These are phyloP conservation scores for Mesochorus sp. DNA, from an alignment of 2,888 invertebrate genomes.

Conservation along the genomic window DNA sequence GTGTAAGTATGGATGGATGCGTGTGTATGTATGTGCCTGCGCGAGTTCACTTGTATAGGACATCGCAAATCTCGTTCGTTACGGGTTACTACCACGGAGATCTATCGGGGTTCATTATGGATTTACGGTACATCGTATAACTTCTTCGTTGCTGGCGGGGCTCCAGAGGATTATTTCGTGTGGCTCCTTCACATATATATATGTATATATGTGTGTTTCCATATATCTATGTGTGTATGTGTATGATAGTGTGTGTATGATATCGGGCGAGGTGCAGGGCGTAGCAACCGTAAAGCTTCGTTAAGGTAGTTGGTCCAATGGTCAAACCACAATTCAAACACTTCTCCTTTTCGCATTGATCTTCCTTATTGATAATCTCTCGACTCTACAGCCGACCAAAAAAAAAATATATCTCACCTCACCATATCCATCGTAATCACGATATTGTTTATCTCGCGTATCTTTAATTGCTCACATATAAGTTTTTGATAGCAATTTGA, in stretches of 20 bases:
- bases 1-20: no score
- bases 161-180: slow-evolving; percentile 57
- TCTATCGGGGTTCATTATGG: slow-evolving; percentile 71
- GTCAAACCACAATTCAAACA: not conserved
- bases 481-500: not conserved
- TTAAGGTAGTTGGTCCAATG: slow-evolving; percentile 48
- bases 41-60: slow-evolving; percentile 17
- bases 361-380: no score
- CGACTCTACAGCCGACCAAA: not conserved
- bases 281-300: slow-evolving; percentile 61
- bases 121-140: slow-evolving; percentile 65
- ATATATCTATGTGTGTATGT: not conserved
- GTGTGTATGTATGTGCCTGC: not conserved
- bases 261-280: slow-evolving; percentile 29
- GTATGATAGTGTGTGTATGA: not conserved
- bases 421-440: not conserved
- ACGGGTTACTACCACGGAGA: slow-evolving; percentile 71
- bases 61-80: slow-evolving; percentile 73
- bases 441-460: not conserved
- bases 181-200: slow-evolving; percentile 25
- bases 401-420: not conserved
- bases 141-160: slow-evolving; percentile 58
- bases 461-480: not conserved
- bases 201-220: not conserved
- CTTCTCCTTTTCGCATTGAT: slow-evolving; percentile 1